Conservation (phyloP, 2,113 vertebrate species). For the Dromaius novaehollandiae region DNA sequence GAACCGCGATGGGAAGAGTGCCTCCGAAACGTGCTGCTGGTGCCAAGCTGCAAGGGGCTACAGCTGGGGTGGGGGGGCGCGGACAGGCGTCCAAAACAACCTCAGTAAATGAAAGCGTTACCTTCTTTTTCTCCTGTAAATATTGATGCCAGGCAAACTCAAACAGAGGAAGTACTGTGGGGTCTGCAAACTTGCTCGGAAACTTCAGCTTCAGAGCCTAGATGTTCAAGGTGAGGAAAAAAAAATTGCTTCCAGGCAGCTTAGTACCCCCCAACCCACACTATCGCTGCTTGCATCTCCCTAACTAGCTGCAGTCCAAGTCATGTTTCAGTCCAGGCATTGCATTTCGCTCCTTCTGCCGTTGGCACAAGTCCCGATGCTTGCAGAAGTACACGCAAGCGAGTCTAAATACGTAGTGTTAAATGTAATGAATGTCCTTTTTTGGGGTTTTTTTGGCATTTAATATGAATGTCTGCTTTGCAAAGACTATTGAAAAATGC, state of each 20-base stretch:
- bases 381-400: not conserved
- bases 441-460: not conserved
- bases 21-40: rapidly evolving
- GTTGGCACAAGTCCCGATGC: not conserved
- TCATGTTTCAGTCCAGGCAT: not conserved
- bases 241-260: not conserved
- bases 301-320: not conserved
- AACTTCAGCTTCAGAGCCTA: constrained; percentile 73
- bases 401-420: not conserved
- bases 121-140: constrained; percentile 75
- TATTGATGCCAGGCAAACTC: constrained; percentile 77
- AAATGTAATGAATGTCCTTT: not conserved
- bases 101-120: not conserved
- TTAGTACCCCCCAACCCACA: not conserved
- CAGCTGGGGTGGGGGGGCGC: not conserved
- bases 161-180: constrained; percentile 69
- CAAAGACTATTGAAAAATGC: too few relatives aligned
- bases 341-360: not conserved
- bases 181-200: constrained; percentile 71
- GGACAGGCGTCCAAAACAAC: not conserved
- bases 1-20: not conserved
- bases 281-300: not conserved
- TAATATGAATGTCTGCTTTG: too few relatives aligned
- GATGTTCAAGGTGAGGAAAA: constrained; percentile 48
- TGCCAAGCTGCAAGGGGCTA: not conserved